These are phyloP conservation scores for Orchestia grillus DNA, from an alignment of 1,140 invertebrate genomes.

Conservation along the genomic window DNA sequence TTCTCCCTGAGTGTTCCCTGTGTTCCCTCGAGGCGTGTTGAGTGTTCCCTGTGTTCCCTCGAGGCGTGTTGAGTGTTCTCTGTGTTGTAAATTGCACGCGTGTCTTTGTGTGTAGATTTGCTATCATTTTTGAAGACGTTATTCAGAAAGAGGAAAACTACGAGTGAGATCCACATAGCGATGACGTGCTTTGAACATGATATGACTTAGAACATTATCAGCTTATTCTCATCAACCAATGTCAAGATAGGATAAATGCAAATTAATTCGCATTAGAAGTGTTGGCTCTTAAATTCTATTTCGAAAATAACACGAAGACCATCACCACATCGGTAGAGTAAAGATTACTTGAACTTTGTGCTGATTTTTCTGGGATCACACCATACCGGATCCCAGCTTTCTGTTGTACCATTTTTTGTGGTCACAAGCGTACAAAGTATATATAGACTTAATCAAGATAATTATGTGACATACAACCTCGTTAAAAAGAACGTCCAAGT, in stretches of 20 bases:
- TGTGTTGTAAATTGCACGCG: not conserved
- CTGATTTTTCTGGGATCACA: too few relatives aligned
- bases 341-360: too few relatives aligned
- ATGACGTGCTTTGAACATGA: too few relatives aligned
- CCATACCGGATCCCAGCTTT: too few relatives aligned
- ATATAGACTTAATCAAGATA: too few relatives aligned
- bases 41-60: not conserved
- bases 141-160: not conserved
- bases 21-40: not conserved
- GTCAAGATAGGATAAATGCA: not conserved
- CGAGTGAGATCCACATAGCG: not conserved
- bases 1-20: not conserved
- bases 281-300: not conserved
- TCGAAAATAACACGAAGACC: not conserved
- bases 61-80: not conserved
- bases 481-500: too few relatives aligned
- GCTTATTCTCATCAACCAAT: not conserved
- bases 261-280: not conserved
- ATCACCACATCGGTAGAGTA: not conserved
- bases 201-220: not conserved
- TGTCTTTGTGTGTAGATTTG: not conserved
- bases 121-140: not conserved
- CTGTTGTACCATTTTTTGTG: too few relatives aligned
- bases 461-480: too few relatives aligned
- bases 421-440: too few relatives aligned